Evolutionary conservation across 2,797 vertebrate species (phyloP).

Genomic region (Oryzias dopingdopingensis): DNA sequence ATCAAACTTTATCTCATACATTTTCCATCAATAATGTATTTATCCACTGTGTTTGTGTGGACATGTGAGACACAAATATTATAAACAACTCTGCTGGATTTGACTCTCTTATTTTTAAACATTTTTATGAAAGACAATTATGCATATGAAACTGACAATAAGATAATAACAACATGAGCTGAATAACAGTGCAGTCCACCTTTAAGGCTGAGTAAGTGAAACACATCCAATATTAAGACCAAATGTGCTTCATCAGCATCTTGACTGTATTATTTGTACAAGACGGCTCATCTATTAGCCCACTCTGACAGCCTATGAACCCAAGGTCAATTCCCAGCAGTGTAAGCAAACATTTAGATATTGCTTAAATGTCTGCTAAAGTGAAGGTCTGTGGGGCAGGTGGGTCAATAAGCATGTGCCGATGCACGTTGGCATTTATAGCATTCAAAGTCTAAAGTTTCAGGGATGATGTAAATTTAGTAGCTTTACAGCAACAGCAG

Average conservation of each 20-base stretch:
- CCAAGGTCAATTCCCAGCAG: slow-evolving; percentile 65
- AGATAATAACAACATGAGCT: background rate
- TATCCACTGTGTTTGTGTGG: too few species aligned
- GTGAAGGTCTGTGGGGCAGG: slow-evolving; percentile 69
- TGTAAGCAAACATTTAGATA: slow-evolving; percentile 80
- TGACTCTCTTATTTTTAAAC: too few species aligned
- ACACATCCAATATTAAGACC: slow-evolving; percentile 5
- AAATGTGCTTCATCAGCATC: slow-evolving; percentile 63
- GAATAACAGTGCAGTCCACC: slow-evolving; percentile 1
- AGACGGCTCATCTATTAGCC: slow-evolving; percentile 54
- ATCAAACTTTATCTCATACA: too few species aligned
- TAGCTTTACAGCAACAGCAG: slow-evolving; percentile 14
- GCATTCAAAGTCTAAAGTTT: slow-evolving; percentile 69
- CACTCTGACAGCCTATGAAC: slow-evolving; percentile 61
- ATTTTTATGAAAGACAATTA: too few species aligned
- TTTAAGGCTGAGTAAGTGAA: slow-evolving; percentile 6
- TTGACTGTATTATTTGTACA: slow-evolving; percentile 76
- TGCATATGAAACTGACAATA: slow-evolving; percentile 3
- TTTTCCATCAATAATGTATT: too few species aligned
- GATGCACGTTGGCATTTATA: slow-evolving; percentile 59
- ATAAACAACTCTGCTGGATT: too few species aligned
- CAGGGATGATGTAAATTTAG: slow-evolving; percentile 48
- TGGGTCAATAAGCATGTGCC: slow-evolving; percentile 58
- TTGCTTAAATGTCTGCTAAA: slow-evolving; percentile 75
- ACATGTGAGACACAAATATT: too few species aligned